phyloP scores from a whole-genome alignment of 2,113 vertebrate species.

The Geococcyx californianus region DNA sequence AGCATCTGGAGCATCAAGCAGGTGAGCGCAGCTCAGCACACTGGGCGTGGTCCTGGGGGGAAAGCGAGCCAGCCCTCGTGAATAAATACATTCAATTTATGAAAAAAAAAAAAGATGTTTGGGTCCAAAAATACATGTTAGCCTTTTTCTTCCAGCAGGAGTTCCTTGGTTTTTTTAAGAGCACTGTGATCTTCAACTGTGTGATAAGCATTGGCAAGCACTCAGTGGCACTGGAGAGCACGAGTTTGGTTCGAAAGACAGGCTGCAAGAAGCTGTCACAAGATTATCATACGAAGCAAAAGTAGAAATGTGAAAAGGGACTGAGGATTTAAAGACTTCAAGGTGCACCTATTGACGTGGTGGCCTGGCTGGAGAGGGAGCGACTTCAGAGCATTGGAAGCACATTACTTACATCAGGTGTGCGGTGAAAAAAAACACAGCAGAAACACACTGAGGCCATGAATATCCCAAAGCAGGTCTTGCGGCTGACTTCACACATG shows the following conservation, averaged over 20 bases:
- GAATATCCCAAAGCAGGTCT: not conserved
- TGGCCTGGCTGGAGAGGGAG: not conserved
- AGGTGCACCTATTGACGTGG: not conserved
- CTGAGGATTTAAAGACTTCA: not conserved
- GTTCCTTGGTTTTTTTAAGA: not conserved
- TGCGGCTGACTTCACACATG: slow-evolving; percentile 38
- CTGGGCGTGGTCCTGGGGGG: not conserved
- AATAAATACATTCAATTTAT: not conserved
- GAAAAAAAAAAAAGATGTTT: not conserved
- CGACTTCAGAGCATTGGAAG: not conserved
- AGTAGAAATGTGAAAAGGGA: not conserved
- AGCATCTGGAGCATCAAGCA: not conserved
- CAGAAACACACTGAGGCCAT: not conserved
- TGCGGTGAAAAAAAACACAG: not conserved
- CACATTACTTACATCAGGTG: not conserved
- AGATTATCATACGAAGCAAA: not conserved
- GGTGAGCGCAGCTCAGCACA: not conserved
- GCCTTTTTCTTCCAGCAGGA: not conserved
- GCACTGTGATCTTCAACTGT: not conserved
- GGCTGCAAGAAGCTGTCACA: not conserved
- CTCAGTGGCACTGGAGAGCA: accelerated
- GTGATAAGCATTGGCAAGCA: not conserved
- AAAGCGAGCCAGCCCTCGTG: not conserved
- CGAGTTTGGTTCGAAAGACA: not conserved
- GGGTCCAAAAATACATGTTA: not conserved